Conservation (phyloP, 2,888 invertebrate genomes). For the Polia nebulosa region DNA sequence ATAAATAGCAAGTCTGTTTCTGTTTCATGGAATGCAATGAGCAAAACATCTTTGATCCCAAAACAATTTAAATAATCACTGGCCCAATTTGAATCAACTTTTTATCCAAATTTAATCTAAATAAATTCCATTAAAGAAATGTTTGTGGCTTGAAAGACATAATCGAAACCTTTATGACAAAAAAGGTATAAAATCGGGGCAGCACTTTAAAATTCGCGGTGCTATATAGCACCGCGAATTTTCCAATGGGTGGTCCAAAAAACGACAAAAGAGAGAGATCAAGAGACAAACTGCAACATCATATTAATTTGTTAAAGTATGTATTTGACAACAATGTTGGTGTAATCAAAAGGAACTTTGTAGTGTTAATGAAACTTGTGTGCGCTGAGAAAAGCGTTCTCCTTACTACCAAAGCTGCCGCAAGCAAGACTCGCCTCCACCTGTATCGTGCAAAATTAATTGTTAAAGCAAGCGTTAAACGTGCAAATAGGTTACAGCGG, state of each 20-base stretch:
- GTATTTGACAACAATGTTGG: constrained; percentile 1
- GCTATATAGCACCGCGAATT: constrained; percentile 1
- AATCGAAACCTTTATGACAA: constrained; percentile 16
- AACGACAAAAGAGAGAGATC: neutral
- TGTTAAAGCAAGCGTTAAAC: constrained; percentile 37
- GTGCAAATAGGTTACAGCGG: constrained; percentile 30
- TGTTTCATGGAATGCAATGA: no score
- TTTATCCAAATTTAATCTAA: constrained; percentile 1
- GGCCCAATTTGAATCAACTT: neutral
- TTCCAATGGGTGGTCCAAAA: neutral
- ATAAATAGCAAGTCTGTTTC: no score
- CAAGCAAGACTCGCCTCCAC: constrained; percentile 18
- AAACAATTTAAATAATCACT: constrained; percentile 18
- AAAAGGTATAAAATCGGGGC: constrained; percentile 13
- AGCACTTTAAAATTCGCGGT: neutral
- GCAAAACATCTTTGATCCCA: no score
- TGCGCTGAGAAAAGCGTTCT: constrained; percentile 10
- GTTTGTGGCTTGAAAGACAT: neutral
- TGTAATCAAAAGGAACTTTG: constrained; percentile 25
- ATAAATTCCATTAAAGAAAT: constrained; percentile 7
- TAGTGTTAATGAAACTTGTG: constrained; percentile 31
- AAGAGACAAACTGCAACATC: neutral
- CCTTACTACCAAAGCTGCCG: constrained; percentile 34
- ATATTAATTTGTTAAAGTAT: neutral
- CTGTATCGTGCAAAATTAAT: constrained; percentile 45